Conservation (phyloP, 2,113 vertebrate genomes). For the Anas platyrhynchos region DNA sequence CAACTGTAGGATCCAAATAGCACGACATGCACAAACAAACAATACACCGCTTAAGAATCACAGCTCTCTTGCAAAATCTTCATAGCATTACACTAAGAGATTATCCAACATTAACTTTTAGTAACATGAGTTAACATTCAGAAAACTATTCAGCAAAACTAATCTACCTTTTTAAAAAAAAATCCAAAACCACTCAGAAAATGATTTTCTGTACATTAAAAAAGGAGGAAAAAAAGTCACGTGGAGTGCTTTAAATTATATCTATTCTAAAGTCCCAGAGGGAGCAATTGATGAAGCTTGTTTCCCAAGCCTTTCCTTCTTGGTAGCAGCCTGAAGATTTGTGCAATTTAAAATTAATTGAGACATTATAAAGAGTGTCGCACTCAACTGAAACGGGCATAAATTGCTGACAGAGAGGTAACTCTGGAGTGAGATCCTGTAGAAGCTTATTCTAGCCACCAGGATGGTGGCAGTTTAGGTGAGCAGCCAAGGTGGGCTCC, state of each 20-base stretch:
- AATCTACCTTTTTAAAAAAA: not conserved
- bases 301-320: not conserved
- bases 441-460: not conserved
- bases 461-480: not conserved
- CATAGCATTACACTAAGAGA: not conserved
- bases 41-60: not conserved
- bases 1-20: not conserved
- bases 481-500: not conserved
- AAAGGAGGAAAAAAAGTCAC: not conserved
- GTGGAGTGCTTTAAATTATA: not conserved
- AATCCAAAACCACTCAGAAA: not conserved
- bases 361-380: not conserved
- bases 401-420: not conserved
- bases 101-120: not conserved
- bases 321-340: not conserved
- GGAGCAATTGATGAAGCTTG: not conserved
- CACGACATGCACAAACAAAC: not conserved
- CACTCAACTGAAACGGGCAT: not conserved
- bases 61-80: not conserved
- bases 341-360: conserved; percentile 18
- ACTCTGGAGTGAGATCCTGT: not conserved
- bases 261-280: not conserved
- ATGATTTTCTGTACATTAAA: not conserved
- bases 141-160: not conserved
- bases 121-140: not conserved